Evolutionary conservation across 2,888 invertebrate species (phyloP).

Genomic region (Drosophila austrosaltans): DNA sequence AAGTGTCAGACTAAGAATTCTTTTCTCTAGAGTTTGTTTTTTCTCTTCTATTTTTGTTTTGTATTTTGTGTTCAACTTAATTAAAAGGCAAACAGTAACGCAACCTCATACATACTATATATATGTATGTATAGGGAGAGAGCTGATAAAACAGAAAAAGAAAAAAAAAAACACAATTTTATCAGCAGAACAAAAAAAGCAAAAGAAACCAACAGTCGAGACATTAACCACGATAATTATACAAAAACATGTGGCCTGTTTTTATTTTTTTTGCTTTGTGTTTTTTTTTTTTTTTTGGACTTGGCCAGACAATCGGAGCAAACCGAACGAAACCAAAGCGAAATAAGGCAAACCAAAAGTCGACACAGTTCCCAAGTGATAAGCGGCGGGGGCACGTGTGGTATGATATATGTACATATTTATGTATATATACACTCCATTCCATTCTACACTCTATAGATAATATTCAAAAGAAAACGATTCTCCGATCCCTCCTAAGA

Average conservation of each 20-base stretch:
- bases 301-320: constrained; percentile 35
- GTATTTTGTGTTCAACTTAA: constrained; percentile 68
- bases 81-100: constrained; percentile 73
- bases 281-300: constrained; percentile 10
- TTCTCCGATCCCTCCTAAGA: background rate
- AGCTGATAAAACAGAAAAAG: constrained; percentile 45
- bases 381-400: constrained; percentile 39
- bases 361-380: constrained; percentile 36
- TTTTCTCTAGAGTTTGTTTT: constrained; percentile 15
- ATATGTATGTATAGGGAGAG: background rate
- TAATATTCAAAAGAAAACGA: background rate
- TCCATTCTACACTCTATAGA: background rate
- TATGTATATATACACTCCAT: background rate
- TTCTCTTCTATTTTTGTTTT: constrained; percentile 32
- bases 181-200: constrained; percentile 52
- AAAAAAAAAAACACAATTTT: constrained; percentile 44
- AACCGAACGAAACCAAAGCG: constrained; percentile 22
- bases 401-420: background rate
- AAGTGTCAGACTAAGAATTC: constrained; percentile 33
- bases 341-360: constrained; percentile 20
- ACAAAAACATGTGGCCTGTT: constrained; percentile 68
- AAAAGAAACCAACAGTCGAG: constrained; percentile 47
- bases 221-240: constrained; percentile 78
- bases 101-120: constrained; percentile 42
- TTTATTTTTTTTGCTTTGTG: constrained; percentile 8